These are phyloP conservation scores for Dysdera silvatica DNA, from an alignment of 1,140 invertebrate genomes.

Conservation along the genomic window DNA sequence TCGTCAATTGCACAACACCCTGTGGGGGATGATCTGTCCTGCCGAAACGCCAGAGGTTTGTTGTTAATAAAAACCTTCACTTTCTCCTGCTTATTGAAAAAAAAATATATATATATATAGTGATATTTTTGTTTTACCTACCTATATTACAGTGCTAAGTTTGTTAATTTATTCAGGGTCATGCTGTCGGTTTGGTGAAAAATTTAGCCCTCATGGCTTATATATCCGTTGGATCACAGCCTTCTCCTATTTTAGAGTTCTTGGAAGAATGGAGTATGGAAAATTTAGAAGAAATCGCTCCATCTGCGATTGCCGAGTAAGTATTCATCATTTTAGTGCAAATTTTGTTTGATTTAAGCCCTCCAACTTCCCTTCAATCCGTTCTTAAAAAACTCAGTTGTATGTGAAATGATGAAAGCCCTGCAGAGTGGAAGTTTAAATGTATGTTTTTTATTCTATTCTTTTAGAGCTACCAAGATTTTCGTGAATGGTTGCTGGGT, in stretches of 20 bases:
- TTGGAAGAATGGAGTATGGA: constrained; percentile 99
- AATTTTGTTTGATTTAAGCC: too few species aligned
- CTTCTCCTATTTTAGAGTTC: constrained; percentile 96
- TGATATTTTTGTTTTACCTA: neutral
- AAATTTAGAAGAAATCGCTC: constrained; percentile 95
- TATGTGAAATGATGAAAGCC: too few species aligned
- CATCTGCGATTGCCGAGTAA: constrained; percentile 79
- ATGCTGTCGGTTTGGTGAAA: constrained; percentile 77
- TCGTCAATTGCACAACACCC: constrained; percentile 93
- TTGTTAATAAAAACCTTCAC: constrained; percentile 5
- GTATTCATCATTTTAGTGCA: neutral
- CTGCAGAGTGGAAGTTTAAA: too few species aligned
- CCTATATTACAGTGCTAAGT: neutral
- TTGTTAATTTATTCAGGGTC: constrained; percentile 44
- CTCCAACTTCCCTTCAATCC: too few species aligned
- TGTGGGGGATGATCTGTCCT: constrained; percentile 99
- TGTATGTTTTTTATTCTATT: neutral
- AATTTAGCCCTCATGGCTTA: constrained; percentile 98
- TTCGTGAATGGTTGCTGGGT: constrained; percentile 99
- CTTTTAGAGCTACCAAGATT: constrained; percentile 80
- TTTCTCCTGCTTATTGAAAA: constrained; percentile 63
- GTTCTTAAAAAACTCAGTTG: too few species aligned
- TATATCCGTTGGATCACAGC: constrained; percentile 96
- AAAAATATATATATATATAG: constrained; percentile 8
- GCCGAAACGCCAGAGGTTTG: constrained; percentile 92